Evolutionary conservation across 2,113 vertebrate genomes (phyloP), one percentile per base, ranked within the genome.

Genomic region (Dolichotis patagonum): DNA sequence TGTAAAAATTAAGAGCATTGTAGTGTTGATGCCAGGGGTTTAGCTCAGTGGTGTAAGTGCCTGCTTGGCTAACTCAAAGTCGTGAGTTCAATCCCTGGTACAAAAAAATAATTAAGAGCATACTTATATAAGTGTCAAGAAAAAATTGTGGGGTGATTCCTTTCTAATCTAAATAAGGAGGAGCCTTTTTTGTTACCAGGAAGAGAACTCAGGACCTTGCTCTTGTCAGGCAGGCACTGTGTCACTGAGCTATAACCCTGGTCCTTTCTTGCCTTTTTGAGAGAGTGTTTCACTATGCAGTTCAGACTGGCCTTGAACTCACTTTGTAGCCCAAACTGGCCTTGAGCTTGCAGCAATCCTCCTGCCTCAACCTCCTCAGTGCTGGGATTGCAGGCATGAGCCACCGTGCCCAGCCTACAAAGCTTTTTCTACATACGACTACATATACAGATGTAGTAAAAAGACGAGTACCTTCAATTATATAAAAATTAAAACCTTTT

Each of bases 401-500:
- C 65, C 32, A 35, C 32, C 32, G 35, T 17, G 65, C 65, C 65
- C 5, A 35, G 65, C 32, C 65, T 67, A n/a, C 35, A 83, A 87
- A 69, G 43, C 14, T 41, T 90, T 87, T 93, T n/a, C 56, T 35
- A 89, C 13, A 46, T 49, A 54, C 46, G 26, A 83, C n/a, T 90
- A 41, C 52, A 87, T 87, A 90, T 90, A 49, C 10, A 95, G 43
- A 87, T 82, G 43, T 58, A 82, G 3, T 62, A 52, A 92, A 86
- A 85, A 54, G 49, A 38, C 83, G 43, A 7, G 26, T 78, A 22
- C 56, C 88, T 86, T 62, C 58, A 87, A 52, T 16, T 93, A 56
- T 32, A 85, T 65, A 56, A 94, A 94, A 95, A 88, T 56, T 92
- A 73, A 97, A 92, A 71, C 8, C 46, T n/a, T 71, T 94, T 85